A percentile compares a stretch with the other conserved stretches of the same genome.
phyloP scores from a whole-genome alignment of 1,140 invertebrate species.

The Batillaria attramentaria region DNA sequence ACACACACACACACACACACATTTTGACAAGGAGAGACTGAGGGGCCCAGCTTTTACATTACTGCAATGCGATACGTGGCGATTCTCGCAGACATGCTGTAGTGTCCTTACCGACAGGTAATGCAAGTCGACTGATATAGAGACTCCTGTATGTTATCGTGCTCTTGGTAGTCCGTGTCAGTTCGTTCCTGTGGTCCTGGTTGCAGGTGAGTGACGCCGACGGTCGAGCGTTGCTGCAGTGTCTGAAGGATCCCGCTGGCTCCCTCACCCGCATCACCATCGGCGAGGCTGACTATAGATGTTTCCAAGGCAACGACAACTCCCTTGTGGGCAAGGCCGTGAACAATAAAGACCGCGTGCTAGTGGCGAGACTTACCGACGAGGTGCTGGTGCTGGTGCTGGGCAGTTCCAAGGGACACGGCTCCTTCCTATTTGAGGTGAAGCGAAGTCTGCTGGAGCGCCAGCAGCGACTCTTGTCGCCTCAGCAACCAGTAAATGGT shows the following conservation, averaged over 20 bases:
- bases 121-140: no score
- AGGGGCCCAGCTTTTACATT: neutral
- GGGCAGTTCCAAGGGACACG: slow-evolving; percentile 28
- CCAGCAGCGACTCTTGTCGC: neutral
- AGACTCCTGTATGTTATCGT: no score
- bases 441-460: slow-evolving; percentile 26
- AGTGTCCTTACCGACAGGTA: no score
- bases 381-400: slow-evolving; percentile 29
- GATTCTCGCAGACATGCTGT: no score
- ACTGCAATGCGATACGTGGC: no score
- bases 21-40: neutral
- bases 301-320: slow-evolving; percentile 37
- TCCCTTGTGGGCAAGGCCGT: slow-evolving; percentile 22
- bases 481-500: neutral
- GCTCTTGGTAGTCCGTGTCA: no score
- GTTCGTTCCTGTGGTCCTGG: neutral
- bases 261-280: slow-evolving; percentile 29
- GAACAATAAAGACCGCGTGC: neutral
- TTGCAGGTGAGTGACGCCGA: slow-evolving; percentile 23
- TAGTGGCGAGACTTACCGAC: slow-evolving; percentile 27
- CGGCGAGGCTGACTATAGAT: slow-evolving; percentile 24
- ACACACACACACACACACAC: slow-evolving; percentile 6
- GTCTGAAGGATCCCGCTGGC: slow-evolving; percentile 23
- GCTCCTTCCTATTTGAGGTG: slow-evolving; percentile 38
- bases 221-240: slow-evolving; percentile 25